phyloP scores from a whole-genome alignment of 2,888 invertebrate species.

The Agrochola lychnidis region DNA sequence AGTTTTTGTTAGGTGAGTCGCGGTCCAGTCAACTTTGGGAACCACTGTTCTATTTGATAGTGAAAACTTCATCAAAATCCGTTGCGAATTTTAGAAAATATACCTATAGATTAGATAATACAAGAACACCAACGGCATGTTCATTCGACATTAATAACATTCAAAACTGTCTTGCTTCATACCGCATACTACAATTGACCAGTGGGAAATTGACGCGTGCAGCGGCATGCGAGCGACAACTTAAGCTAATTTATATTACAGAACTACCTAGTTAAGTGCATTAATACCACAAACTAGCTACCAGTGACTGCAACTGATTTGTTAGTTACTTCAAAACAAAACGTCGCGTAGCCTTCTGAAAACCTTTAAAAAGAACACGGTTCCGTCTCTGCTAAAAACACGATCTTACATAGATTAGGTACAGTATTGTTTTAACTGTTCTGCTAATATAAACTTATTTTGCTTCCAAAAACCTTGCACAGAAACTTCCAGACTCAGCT shows the following conservation, averaged over 20 bases:
- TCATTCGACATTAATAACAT: too few species aligned
- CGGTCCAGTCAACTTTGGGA: too few species aligned
- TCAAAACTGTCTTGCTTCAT: too few species aligned
- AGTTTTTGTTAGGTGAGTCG: too few species aligned
- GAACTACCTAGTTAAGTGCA: not conserved
- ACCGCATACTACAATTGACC: too few species aligned
- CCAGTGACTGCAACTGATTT: not conserved
- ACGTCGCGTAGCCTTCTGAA: not conserved
- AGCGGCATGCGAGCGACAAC: not conserved
- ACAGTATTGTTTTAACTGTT: not conserved
- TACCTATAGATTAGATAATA: too few species aligned
- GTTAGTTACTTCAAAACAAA: not conserved
- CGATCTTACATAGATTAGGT: not conserved
- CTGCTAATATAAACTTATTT: not conserved
- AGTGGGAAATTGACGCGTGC: not conserved
- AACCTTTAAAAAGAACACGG: not conserved
- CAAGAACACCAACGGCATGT: too few species aligned
- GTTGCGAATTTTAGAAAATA: too few species aligned
- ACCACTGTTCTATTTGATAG: too few species aligned
- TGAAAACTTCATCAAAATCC: too few species aligned
- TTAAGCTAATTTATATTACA: not conserved
- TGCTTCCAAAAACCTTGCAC: not conserved
- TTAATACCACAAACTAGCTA: not conserved
- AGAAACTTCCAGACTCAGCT: constrained; percentile 1
- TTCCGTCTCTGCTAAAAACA: not conserved